Percentiles rank a stretch among this genome's conserved stretches.
Conservation (phyloP, 2,113 vertebrate species). For the Colius striatus region DNA sequence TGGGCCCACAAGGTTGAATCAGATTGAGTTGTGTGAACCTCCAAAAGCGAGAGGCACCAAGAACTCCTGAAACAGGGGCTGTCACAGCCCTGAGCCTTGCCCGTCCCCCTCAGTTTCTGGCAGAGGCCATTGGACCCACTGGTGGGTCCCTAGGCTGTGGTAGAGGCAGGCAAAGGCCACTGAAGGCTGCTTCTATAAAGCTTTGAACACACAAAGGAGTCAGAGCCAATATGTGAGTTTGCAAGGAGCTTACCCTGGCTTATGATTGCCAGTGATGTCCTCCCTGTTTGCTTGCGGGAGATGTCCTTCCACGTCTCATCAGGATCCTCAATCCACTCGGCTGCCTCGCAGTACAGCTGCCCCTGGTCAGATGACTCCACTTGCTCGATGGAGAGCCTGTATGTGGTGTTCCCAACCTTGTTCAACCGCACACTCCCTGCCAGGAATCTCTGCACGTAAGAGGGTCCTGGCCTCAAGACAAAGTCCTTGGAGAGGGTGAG, state of each 20-base stretch:
- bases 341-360: slow-evolving; percentile 81
- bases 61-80: not conserved
- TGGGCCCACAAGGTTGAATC: fast-evolving
- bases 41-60: not conserved
- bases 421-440: slow-evolving; percentile 74
- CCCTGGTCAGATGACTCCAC: slow-evolving; percentile 81
- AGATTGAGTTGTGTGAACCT: fast-evolving
- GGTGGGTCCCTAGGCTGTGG: fast-evolving
- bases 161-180: not conserved
- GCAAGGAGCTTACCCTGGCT: slow-evolving; percentile 55
- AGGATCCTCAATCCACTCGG: slow-evolving; percentile 91
- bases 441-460: slow-evolving; percentile 76
- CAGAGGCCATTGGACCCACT: not conserved
- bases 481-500: slow-evolving; percentile 86
- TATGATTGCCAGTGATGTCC: not conserved
- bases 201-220: not conserved
- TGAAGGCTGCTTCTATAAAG: not conserved
- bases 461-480: slow-evolving; percentile 77
- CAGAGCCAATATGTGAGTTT: fast-evolving
- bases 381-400: slow-evolving; percentile 76
- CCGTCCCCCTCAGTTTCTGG: fast-evolving
- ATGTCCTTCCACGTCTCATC: slow-evolving; percentile 85
- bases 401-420: slow-evolving; percentile 78
- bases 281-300: slow-evolving; percentile 66
- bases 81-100: not conserved